These are phyloP conservation scores for Phortica magna DNA, from an alignment of 2,888 invertebrate species.

Conservation along the genomic window DNA sequence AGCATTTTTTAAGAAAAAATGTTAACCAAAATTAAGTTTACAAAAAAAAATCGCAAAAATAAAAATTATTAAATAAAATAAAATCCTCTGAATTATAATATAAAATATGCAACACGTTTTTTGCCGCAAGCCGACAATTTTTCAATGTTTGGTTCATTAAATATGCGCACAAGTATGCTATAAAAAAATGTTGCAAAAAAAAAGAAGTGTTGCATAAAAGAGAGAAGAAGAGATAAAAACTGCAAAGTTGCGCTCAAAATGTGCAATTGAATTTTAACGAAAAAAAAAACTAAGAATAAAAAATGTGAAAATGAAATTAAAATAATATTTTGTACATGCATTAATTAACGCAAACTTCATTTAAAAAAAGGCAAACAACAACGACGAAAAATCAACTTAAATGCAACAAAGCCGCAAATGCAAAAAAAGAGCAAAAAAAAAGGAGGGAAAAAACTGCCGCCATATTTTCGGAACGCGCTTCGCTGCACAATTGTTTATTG, in stretches of 20 bases:
- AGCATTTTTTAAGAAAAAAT: conserved; percentile 23
- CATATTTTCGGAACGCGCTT: conserved; percentile 20
- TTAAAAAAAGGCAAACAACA: conserved; percentile 44
- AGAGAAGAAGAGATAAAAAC: conserved; percentile 39
- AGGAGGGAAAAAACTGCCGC: conserved; percentile 1
- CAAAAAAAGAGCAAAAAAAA: neutral
- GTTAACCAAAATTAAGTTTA: too few relatives aligned
- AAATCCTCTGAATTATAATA: conserved; percentile 40
- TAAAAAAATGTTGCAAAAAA: conserved; percentile 12
- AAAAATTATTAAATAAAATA: conserved; percentile 26
- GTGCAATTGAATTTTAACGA: conserved; percentile 69
- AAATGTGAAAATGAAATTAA: conserved; percentile 22
- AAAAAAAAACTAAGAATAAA: conserved; percentile 20
- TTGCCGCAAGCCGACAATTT: conserved; percentile 9
- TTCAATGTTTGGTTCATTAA: conserved; percentile 60
- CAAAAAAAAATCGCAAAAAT: conserved; percentile 27
- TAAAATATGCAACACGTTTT: conserved; percentile 60
- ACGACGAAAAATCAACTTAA: neutral
- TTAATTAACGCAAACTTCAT: conserved; percentile 68
- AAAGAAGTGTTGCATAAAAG: conserved; percentile 54
- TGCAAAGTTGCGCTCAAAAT: conserved; percentile 54
- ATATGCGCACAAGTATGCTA: conserved; percentile 55
- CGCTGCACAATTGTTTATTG: conserved; percentile 15
- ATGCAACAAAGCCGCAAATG: conserved; percentile 43
- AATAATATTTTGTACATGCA: conserved; percentile 47